phyloP scores from a whole-genome alignment of 2,797 vertebrate species.

The Sternarchorhynchus goeldii region DNA sequence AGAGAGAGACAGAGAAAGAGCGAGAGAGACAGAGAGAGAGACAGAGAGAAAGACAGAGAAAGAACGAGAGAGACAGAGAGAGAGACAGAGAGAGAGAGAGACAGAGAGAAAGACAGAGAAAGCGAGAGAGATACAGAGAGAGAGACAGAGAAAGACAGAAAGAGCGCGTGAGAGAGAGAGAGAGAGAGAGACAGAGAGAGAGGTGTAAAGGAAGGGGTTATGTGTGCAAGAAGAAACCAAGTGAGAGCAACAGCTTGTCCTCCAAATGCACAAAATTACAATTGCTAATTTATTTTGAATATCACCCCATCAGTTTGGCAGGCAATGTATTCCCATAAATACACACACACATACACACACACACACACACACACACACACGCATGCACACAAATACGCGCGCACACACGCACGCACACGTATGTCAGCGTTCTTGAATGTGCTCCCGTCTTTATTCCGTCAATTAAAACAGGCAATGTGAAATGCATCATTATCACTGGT shows the following conservation, averaged over 20 bases:
- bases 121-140: slow-evolving; percentile 42
- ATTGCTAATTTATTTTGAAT: slow-evolving; percentile 57
- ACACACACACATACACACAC: background rate
- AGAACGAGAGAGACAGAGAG: slow-evolving; percentile 39
- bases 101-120: slow-evolving; percentile 40
- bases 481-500: slow-evolving; percentile 71
- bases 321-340: slow-evolving; percentile 40
- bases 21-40: slow-evolving; percentile 36
- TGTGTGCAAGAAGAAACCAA: slow-evolving; percentile 28
- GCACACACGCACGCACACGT: slow-evolving; percentile 24
- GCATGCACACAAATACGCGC: slow-evolving; percentile 29
- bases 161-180: slow-evolving; percentile 44
- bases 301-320: slow-evolving; percentile 51
- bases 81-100: slow-evolving; percentile 48
- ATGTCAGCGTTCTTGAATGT: slow-evolving; percentile 22
- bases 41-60: slow-evolving; percentile 34
- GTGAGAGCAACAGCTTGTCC: slow-evolving; percentile 39
- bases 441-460: slow-evolving; percentile 66
- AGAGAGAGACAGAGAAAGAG: slow-evolving; percentile 44
- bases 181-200: slow-evolving; percentile 48
- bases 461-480: slow-evolving; percentile 69
- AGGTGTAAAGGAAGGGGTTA: slow-evolving; percentile 45
- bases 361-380: background rate
- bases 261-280: slow-evolving; percentile 53
- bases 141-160: slow-evolving; percentile 36